Percentiles rank a stretch among this genome's conserved stretches.
Conservation (phyloP, 1,140 invertebrate genomes). For the Camponotus vicinus region DNA sequence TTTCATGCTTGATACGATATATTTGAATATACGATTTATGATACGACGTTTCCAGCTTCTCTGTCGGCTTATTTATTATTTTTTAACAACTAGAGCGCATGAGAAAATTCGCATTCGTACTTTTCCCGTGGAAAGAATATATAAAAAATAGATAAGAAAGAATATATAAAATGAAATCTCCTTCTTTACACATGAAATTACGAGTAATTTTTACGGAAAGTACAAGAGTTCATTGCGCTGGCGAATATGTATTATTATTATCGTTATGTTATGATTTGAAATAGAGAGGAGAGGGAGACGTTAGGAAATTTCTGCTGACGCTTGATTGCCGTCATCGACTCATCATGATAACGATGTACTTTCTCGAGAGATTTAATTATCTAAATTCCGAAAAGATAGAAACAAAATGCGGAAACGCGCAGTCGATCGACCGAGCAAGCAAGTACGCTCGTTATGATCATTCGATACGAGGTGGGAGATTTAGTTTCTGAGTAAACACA, state of each 20-base stretch:
- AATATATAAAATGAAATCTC: background rate
- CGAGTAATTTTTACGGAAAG: background rate
- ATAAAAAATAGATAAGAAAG: too few relatives aligned
- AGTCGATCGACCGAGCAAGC: background rate
- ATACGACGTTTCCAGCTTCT: background rate
- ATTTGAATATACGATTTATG: slow-evolving; percentile 5
- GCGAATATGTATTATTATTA: background rate
- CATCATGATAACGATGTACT: slow-evolving; percentile 41
- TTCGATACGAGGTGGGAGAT: slow-evolving; percentile 32
- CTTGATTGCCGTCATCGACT: background rate
- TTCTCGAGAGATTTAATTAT: slow-evolving; percentile 55
- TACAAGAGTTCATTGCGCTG: background rate
- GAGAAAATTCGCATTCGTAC: background rate
- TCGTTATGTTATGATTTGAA: slow-evolving; percentile 1
- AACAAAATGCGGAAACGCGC: slow-evolving; percentile 45
- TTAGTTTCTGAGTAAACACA: slow-evolving; percentile 20
- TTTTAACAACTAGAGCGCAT: background rate
- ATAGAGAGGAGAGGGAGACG: background rate
- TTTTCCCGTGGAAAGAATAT: background rate
- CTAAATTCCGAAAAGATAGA: slow-evolving; percentile 53
- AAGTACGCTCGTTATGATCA: background rate
- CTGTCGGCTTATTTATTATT: too few relatives aligned
- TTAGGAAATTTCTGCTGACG: background rate
- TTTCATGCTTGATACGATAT: background rate
- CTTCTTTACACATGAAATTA: background rate